Conservation (phyloP, 2,113 vertebrate species). For the Orthonyx spaldingii region DNA sequence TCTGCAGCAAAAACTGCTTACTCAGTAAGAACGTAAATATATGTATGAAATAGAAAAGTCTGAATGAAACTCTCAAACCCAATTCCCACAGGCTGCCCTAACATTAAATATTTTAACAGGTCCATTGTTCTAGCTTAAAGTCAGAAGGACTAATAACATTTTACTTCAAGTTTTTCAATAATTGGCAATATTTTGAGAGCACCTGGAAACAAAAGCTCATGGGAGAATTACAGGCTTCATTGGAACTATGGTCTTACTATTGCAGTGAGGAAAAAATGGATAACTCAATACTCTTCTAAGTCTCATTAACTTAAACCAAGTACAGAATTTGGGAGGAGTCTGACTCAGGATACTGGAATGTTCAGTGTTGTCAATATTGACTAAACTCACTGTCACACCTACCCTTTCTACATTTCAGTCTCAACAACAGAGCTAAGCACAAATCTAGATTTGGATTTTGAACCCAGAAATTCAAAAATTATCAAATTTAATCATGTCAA, state of each 20-base stretch:
- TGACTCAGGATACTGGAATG: neutral
- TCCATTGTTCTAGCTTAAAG: neutral
- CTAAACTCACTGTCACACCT: neutral
- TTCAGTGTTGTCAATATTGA: neutral
- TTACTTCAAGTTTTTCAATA: neutral
- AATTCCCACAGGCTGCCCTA: neutral
- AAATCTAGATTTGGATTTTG: neutral
- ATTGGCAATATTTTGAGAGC: slow-evolving; percentile 6
- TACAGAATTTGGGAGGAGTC: neutral
- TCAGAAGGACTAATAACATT: neutral
- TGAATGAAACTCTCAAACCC: neutral
- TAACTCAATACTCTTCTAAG: neutral
- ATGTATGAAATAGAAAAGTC: neutral
- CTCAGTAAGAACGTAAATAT: neutral
- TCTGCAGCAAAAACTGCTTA: neutral
- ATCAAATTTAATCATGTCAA: neutral
- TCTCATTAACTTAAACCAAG: neutral
- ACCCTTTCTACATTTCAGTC: neutral
- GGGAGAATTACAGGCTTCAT: neutral
- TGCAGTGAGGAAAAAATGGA: fast-evolving
- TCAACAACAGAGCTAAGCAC: neutral
- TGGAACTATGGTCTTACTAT: neutral
- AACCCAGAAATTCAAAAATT: neutral
- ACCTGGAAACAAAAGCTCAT: slow-evolving; percentile 23
- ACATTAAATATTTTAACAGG: neutral